Evolutionary conservation across 2,797 vertebrate species (phyloP), one percentile per base, ranked within the genome.

Genomic region (Perodicticus potto): DNA sequence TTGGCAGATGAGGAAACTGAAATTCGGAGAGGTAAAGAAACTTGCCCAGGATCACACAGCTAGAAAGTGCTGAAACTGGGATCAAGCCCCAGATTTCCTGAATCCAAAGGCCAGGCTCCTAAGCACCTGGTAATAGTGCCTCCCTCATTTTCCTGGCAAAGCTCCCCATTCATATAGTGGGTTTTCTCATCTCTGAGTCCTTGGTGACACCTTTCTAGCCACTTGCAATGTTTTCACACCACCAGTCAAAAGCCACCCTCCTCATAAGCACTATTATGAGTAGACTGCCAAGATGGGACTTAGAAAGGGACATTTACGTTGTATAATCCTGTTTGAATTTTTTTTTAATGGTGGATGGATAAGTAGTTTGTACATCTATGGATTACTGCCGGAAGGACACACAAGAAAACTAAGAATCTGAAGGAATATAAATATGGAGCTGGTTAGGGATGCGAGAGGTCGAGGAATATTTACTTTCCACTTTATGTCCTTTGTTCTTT

Each of bases 11-110:
- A 23, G 8, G 34, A 80, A 63, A 89, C 1, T 10, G 13, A 89
- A 92, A 76, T 67, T 78, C 80, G 74, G 86, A 89, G 57, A 90
- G 43, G 72, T 59, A 32, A 87, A 81, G 77, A 76, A 49, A 86
- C 32, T 13, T 61, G 69, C 13, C 76, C 27, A 17, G 53, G 57
- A 69, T 67, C 78, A 77, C 86, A 93, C 19, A 91, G 88, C 84
- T 63, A 53, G 4, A 9, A 76, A 85, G 81, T 17, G 53, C 83
- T 78, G 37, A 69, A 67, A 65, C 22, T 90, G 45, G 37, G 67
- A 63, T 85, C 16, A 5, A 3, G 83, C 27, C 17, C 29, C 57
- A 27, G 27, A 65, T 65, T 76, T 77, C 63, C 74, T 29, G 0
- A 32, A 45, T 53, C 40, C 63, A 72, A 65, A 88, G 16, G 37